Base-by-base conservation (phyloP, 2,888 invertebrate species). In the Fragum sueziense region DNA sequence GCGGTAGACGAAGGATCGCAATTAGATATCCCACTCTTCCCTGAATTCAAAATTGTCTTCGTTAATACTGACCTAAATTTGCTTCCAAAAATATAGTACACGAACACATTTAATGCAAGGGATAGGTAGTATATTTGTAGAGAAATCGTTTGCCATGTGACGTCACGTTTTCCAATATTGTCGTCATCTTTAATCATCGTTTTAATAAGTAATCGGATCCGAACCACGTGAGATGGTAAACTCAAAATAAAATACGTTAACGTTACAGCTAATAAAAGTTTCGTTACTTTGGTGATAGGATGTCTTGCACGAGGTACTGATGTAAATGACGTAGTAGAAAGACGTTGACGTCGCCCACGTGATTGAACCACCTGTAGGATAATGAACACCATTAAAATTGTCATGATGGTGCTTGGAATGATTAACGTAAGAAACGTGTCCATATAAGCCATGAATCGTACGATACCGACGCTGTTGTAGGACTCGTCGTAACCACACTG, bases 251-350 rank as follows among this genome's bases (percentile, higher is more conserved):
- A 82, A 61, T 88, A 89, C 51, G 82, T 84, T 9, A 88, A 77
- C 25, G 88, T 87, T 14, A 88, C 88, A 0, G 87, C 86, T 52
- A 88, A 85, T 33, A 89, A 76, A 79, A 89, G 84, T 20, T 76
- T 79, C 6, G 88, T 89, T 14, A 88, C 87, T 79, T 84, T 84
- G 9, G 76, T 72, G n/a, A 69, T 31, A 0, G 75, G 75, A 33
- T 52, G 67, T 25, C 25, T 54, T 34, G 20, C n/a, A 9, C 34
- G 34, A 20, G 22, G 67, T 3, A 54, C 34, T 11, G 62, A 67
- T 2, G 65, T n/a, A 20, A 51, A 41, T 11, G 70, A 65, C 2
- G 61, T 31, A 1, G 71, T 31, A 4, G 67, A 54, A 17, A 70
- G 41, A 7, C 71, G 31, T 34, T 75, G 22, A 11, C 75, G 51